These are phyloP conservation scores for Nomada ferruginata DNA, from an alignment of 2,888 invertebrate genomes.

Conservation along the genomic window DNA sequence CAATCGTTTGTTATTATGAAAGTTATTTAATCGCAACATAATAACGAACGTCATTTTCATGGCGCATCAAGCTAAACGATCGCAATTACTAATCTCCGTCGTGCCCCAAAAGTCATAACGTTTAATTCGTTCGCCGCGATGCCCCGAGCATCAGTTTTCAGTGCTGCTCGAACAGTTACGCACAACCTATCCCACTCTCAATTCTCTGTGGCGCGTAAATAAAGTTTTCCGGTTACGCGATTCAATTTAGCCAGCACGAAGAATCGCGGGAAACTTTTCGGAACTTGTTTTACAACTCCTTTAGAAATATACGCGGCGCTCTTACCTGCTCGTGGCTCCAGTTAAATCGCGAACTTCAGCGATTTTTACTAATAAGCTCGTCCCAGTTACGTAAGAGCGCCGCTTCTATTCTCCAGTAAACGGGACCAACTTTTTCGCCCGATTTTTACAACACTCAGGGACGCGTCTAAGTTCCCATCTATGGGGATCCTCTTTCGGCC, in stretches of 20 bases:
- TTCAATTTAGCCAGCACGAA: slow-evolving; percentile 41
- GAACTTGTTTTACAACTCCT: slow-evolving; percentile 36
- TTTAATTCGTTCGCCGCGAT: slow-evolving; percentile 28
- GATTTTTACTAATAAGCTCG: slow-evolving; percentile 64
- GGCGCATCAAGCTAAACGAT: neutral
- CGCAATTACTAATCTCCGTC: neutral
- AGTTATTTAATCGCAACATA: neutral
- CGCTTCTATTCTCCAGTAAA: slow-evolving; percentile 13
- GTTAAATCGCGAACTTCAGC: slow-evolving; percentile 47
- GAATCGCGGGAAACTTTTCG: slow-evolving; percentile 38
- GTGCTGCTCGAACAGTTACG: neutral
- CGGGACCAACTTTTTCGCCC: slow-evolving; percentile 45
- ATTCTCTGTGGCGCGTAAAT: slow-evolving; percentile 16
- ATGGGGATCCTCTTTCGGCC: slow-evolving; percentile 7
- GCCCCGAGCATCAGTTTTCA: slow-evolving; percentile 1
- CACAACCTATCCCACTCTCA: slow-evolving; percentile 25
- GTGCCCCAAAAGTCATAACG: slow-evolving; percentile 1
- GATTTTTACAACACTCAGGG: slow-evolving; percentile 40
- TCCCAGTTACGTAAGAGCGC: slow-evolving; percentile 37
- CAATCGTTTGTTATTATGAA: too few relatives aligned
- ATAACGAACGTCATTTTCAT: neutral
- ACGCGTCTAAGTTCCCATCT: slow-evolving; percentile 17
- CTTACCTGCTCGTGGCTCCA: slow-evolving; percentile 19
- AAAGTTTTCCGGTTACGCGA: slow-evolving; percentile 36
- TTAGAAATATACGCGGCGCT: slow-evolving; percentile 34